Percentiles rank a stretch among this genome's conserved stretches.
Evolutionary conservation across 2,797 vertebrate species (phyloP).

Genomic region (Capromys pilorides): DNA sequence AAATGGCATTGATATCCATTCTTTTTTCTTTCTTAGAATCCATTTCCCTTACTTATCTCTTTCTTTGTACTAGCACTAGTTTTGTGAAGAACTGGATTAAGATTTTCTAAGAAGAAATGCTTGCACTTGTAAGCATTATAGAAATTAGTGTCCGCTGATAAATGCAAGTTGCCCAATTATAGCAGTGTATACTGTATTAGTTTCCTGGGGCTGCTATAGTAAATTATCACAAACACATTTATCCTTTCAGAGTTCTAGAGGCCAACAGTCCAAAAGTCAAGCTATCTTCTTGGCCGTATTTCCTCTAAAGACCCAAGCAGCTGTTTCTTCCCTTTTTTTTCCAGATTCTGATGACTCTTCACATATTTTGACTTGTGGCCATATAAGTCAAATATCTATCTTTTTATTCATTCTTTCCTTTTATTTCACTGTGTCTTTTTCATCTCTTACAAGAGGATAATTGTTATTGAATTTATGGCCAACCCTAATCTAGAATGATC

Average conservation of each 20-base stretch:
- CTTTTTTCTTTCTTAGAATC: neutral
- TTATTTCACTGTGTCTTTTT: neutral
- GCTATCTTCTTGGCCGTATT: neutral
- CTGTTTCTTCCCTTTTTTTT: neutral
- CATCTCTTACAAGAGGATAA: neutral
- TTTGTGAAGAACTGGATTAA: neutral
- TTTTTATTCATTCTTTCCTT: neutral
- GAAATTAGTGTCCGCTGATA: neutral
- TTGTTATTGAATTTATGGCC: neutral
- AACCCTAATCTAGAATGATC: too few species aligned
- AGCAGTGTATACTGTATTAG: neutral
- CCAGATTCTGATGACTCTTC: neutral
- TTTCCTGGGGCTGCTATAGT: neutral
- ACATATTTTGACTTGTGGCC: neutral
- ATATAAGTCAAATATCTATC: neutral
- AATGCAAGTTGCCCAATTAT: neutral
- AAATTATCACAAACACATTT: neutral
- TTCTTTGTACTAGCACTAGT: constrained; percentile 1
- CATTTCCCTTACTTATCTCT: neutral
- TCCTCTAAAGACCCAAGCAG: neutral
- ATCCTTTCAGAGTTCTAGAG: neutral
- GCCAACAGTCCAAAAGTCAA: neutral
- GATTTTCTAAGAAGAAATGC: constrained; percentile 33
- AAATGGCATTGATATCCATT: neutral
- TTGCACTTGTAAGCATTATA: neutral